Base-by-base conservation (phyloP, 2,113 vertebrate species). In the Mystacornis crossleyi region DNA sequence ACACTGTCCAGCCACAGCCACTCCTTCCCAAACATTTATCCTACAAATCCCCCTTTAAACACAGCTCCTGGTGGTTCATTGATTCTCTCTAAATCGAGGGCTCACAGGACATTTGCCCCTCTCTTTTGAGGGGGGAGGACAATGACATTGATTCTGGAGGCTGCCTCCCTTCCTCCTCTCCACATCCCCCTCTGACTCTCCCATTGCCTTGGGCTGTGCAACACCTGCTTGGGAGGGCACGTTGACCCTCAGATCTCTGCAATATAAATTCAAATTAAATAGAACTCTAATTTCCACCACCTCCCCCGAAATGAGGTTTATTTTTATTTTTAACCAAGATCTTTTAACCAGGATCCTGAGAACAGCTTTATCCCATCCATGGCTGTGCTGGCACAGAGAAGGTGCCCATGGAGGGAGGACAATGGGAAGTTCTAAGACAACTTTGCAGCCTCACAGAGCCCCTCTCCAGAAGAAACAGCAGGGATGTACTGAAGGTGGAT, bases 351-450 rank as follows among this genome's bases (percentile, higher is more conserved):
- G 20, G 15, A 18, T 77, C 20, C 29, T n/a, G 19, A 31, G 55
- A 69, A 21, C 12, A 53, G 47, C 20, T 70, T 45, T 42, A 6
- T 40, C 31, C 42, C 38, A 31, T 31, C 12, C 28, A 19, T 0
- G 2, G 19, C 31, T 55, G 23, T 57, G 31, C 51, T 29, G 14
- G 40, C 24, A 55, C 14, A 10, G 40, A 24, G 16, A 16, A 14
- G 11, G 7, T 2, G 2, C 8, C 14, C 4, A 1, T 9, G 9
- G 25, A 19, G 7, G 36, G 6, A 38, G 29, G 26, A 47, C 31
- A 48, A 20, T 0, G 1, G 29, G 18, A 57, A 33, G 2, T 38
- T 54, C 9, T 14, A 24, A 81, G 11, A 19, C 74, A 90, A 2
- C 10, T 53, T 5, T 53, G 66, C 36, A 71, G 28, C 34, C 43